Conservation (phyloP, 2,888 invertebrate genomes). For the Apodemia hepburni region DNA sequence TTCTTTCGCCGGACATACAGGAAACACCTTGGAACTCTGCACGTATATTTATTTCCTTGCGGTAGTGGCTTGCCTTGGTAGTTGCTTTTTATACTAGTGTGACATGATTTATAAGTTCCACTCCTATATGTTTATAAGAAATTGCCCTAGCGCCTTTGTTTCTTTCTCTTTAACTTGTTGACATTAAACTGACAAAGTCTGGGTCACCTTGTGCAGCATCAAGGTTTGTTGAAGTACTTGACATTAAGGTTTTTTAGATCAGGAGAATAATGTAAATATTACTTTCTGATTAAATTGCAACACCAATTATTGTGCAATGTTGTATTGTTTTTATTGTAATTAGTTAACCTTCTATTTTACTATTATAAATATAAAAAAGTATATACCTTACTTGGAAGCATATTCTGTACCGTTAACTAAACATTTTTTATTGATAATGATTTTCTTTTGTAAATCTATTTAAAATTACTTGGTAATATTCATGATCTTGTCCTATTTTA, state of each 20-base stretch:
- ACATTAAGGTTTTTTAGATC: conserved; percentile 55
- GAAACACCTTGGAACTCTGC: conserved; percentile 77
- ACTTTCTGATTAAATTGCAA: conserved; percentile 6
- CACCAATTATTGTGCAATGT: conserved; percentile 1
- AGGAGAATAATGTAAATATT: conserved; percentile 44
- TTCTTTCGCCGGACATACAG: conserved; percentile 78
- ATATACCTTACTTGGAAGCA: conserved; percentile 10
- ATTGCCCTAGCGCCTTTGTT: conserved; percentile 48
- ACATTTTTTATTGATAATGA: too few relatives aligned
- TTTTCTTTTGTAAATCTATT: too few relatives aligned
- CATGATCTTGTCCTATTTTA: too few relatives aligned
- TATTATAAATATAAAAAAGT: not conserved
- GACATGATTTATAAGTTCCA: conserved; percentile 48
- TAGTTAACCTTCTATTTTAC: conserved; percentile 17
- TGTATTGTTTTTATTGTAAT: conserved; percentile 9
- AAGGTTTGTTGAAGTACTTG: conserved; percentile 67
- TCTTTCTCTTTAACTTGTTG: conserved; percentile 59
- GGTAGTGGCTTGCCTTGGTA: conserved; percentile 64
- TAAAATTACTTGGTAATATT: too few relatives aligned
- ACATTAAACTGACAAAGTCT: conserved; percentile 65
- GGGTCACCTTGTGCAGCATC: conserved; percentile 68
- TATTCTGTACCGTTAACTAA: too few relatives aligned
- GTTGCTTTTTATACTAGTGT: conserved; percentile 53
- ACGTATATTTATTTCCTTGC: conserved; percentile 65
- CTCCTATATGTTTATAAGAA: conserved; percentile 48